A percentile compares a stretch with the other conserved stretches of the same genome.
These are phyloP conservation scores for Zaprionus lineosus DNA, from an alignment of 2,888 invertebrate species.

Conservation along the genomic window DNA sequence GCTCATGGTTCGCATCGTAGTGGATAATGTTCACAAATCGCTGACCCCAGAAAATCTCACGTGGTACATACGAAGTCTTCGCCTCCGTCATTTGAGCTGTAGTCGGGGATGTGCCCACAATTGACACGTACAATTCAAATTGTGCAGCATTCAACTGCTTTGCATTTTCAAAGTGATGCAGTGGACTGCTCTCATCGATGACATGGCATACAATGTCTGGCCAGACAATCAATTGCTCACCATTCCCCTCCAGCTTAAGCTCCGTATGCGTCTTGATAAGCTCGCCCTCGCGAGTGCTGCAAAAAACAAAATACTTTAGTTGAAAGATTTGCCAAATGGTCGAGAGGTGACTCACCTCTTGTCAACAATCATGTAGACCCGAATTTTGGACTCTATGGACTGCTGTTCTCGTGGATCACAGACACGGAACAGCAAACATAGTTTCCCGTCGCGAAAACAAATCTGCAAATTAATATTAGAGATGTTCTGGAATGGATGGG, in stretches of 20 bases:
- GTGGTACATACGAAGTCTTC: slow-evolving; percentile 90
- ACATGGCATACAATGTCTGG: slow-evolving; percentile 93
- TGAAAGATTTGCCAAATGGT: too few relatives aligned
- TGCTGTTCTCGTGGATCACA: slow-evolving; percentile 91
- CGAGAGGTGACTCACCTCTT: slow-evolving; percentile 66
- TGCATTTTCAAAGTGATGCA: slow-evolving; percentile 90
- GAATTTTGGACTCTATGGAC: slow-evolving; percentile 90
- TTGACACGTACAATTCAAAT: slow-evolving; percentile 91
- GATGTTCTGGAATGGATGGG: background rate
- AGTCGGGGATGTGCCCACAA: slow-evolving; percentile 91
- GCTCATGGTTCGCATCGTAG: slow-evolving; percentile 84
- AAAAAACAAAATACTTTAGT: background rate
- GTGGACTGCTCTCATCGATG: slow-evolving; percentile 90
- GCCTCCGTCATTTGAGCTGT: slow-evolving; percentile 89
- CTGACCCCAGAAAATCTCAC: slow-evolving; percentile 93
- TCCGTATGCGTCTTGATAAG: slow-evolving; percentile 89
- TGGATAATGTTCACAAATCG: slow-evolving; percentile 88
- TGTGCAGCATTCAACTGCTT: slow-evolving; percentile 88
- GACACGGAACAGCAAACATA: slow-evolving; percentile 91
- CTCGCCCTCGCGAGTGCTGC: slow-evolving; percentile 86
- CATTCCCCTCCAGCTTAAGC: slow-evolving; percentile 86
- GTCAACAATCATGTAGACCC: slow-evolving; percentile 84
- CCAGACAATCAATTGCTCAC: slow-evolving; percentile 89
- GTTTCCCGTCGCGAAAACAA: slow-evolving; percentile 89
- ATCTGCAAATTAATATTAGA: slow-evolving; percentile 83